Base-by-base conservation (phyloP, 2,888 invertebrate species). In the Napeogenes inachia region DNA sequence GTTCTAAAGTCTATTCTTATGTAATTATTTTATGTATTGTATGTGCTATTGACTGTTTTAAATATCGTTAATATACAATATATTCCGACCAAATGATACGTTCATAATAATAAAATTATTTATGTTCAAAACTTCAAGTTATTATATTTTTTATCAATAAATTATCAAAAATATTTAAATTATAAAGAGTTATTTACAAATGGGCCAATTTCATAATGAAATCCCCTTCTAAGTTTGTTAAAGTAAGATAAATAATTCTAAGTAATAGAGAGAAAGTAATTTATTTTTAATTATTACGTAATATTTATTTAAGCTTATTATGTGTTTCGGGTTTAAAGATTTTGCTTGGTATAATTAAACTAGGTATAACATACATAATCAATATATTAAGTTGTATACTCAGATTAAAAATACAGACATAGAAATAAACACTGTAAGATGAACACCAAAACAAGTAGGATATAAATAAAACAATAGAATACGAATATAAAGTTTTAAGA, bases 361-460 rank as follows among this genome's bases (percentile, higher is more conserved):
- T 42, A 42, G 10, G 12, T 59, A 4, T 10, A 30, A 46, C 55
- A 54, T 57, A 13, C 8, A 45, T 54, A 54, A 54, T 10, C 50
- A 35, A 56, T 62, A 21, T 21, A 35, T 50, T 56, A 12, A 47
- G n/a, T 62, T 58, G 13, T 47, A 56, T 38, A 21, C 21, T 13
- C 21, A 47, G n/a, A 47, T 21, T 47, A 54, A 30, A 38, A 12
- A 21, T 53, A 58, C 50, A 47, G 38, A 53, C 53, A 54, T 45
- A 56, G 45, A 56, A 42, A 59, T 45, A 47, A 47, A 33, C 57
- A 60, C 57, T 63, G 60, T 63, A 63, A 63, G 63, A 57, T n/a
- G 54, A 60, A 60, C 63, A 63, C 63, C 63, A 63, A 63, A 55
- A 46, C 54, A 42, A 13, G 38, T 63, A 63, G 63, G 21, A 32